These are phyloP conservation scores for Moxostoma hubbsi DNA, from an alignment of 2,797 vertebrate species.

Conservation along the genomic window DNA sequence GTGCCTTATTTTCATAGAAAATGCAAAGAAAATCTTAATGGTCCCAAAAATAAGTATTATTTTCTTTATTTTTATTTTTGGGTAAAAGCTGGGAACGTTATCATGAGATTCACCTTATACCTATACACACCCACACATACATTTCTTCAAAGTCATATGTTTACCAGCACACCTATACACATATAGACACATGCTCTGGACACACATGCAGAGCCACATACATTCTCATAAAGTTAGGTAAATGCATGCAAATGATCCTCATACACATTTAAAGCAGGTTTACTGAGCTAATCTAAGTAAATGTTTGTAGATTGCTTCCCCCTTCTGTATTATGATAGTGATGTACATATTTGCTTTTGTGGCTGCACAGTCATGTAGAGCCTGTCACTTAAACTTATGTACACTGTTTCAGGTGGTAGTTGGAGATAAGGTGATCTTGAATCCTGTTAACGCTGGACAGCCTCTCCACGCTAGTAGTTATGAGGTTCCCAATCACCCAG, in stretches of 20 bases:
- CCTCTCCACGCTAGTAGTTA: constrained; percentile 94
- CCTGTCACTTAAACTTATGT: neutral
- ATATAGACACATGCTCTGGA: neutral
- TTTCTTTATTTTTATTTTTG: too few relatives aligned
- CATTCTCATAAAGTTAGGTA: constrained; percentile 16
- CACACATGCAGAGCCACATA: neutral
- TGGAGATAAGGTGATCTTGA: constrained; percentile 96
- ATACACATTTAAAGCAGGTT: neutral
- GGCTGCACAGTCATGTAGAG: neutral
- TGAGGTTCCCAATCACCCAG: constrained; percentile 88
- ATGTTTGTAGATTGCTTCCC: constrained; percentile 39
- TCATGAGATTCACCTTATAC: too few relatives aligned
- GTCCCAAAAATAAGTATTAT: too few relatives aligned
- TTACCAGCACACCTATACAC: constrained; percentile 1
- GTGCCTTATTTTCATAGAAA: too few relatives aligned
- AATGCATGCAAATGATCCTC: constrained; percentile 30
- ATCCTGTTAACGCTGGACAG: constrained; percentile 95
- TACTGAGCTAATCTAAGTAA: constrained; percentile 11
- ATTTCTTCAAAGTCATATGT: neutral
- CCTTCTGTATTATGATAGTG: constrained; percentile 30
- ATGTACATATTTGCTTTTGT: constrained; percentile 35
- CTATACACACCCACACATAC: too few relatives aligned
- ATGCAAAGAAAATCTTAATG: too few relatives aligned
- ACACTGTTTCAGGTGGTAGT: constrained; percentile 87
- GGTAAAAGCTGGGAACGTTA: too few relatives aligned